Percentiles rank a stretch among this genome's conserved stretches.
phyloP scores from a whole-genome alignment of 2,888 invertebrate genomes.

The Ptychoptera albimana region DNA sequence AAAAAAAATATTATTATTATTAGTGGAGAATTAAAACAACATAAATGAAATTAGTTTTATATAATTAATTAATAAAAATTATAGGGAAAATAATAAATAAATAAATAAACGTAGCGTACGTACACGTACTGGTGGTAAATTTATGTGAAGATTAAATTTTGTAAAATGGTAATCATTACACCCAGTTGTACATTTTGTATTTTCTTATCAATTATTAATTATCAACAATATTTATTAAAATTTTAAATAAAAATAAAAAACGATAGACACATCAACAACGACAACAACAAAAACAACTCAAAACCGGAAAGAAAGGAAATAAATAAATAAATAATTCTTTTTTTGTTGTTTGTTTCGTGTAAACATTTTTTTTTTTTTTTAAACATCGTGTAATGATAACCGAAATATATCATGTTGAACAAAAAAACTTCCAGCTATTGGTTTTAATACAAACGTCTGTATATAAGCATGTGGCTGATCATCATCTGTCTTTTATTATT shows the following conservation, averaged over 20 bases:
- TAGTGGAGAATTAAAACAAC: too few relatives aligned
- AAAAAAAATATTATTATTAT: too few relatives aligned
- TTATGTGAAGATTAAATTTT: neutral
- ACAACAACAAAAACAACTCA: neutral
- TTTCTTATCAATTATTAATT: neutral
- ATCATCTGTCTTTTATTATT: slow-evolving; percentile 62
- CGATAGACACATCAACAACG: neutral
- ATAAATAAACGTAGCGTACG: neutral
- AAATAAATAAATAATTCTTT: neutral
- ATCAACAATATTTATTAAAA: neutral
- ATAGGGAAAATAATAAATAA: too few relatives aligned
- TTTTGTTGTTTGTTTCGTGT: neutral
- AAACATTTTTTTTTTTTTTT: too few relatives aligned
- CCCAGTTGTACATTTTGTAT: neutral
- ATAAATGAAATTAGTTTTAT: too few relatives aligned
- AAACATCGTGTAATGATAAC: slow-evolving; percentile 74
- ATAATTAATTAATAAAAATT: too few relatives aligned
- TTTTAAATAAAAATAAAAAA: neutral
- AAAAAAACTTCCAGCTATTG: slow-evolving; percentile 75
- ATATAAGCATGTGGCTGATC: slow-evolving; percentile 88
- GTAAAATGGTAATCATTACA: neutral
- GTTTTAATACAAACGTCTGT: slow-evolving; percentile 87
- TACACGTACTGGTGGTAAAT: neutral
- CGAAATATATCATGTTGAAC: slow-evolving; percentile 92
- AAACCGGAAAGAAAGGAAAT: slow-evolving; percentile 6